A percentile compares a stretch with the other conserved stretches of the same genome.
phyloP scores from a whole-genome alignment of 2,113 vertebrate species.

The Notothenia rossii region DNA sequence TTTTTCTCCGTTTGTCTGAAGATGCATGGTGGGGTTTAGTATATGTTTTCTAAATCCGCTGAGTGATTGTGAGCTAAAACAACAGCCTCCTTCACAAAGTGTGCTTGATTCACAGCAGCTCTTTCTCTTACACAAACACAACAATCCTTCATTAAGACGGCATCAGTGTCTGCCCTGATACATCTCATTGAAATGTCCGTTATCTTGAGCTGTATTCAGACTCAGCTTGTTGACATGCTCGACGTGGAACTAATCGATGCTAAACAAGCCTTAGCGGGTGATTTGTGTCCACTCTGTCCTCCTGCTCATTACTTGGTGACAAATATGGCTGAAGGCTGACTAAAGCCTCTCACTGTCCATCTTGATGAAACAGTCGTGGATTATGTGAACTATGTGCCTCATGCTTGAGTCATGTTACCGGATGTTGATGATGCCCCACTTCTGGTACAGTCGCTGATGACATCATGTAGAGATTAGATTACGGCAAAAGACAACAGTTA shows the following conservation, averaged over 20 bases:
- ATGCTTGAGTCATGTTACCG: conserved; percentile 63
- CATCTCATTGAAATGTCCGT: conserved; percentile 53
- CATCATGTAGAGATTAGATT: conserved; percentile 63
- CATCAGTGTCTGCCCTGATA: conserved; percentile 32
- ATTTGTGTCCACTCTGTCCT: conserved; percentile 60
- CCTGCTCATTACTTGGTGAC: conserved; percentile 54
- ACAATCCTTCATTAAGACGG: conserved; percentile 51
- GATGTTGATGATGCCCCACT: conserved; percentile 63
- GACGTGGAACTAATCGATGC: conserved; percentile 61
- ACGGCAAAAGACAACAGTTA: conserved; percentile 29
- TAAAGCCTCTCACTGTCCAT: conserved; percentile 50
- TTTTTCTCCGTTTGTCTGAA: conserved; percentile 1
- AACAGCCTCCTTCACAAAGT: conserved; percentile 27
- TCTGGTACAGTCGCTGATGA: conserved; percentile 63
- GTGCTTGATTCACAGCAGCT: conserved; percentile 20
- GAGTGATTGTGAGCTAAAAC: conserved; percentile 24
- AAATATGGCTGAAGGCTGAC: conserved; percentile 53
- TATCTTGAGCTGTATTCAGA: conserved; percentile 45
- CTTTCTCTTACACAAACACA: background rate
- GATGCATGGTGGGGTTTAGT: background rate
- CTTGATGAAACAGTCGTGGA: conserved; percentile 42
- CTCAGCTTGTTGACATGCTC: conserved; percentile 32
- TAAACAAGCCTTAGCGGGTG: conserved; percentile 57
- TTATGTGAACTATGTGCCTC: conserved; percentile 55
- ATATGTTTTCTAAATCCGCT: conserved; percentile 19